A percentile compares a stretch with the other conserved stretches of the same genome.
These are phyloP conservation scores for Leptobrachium ailaonicum DNA, from an alignment of 2,113 vertebrate species.

Conservation along the genomic window DNA sequence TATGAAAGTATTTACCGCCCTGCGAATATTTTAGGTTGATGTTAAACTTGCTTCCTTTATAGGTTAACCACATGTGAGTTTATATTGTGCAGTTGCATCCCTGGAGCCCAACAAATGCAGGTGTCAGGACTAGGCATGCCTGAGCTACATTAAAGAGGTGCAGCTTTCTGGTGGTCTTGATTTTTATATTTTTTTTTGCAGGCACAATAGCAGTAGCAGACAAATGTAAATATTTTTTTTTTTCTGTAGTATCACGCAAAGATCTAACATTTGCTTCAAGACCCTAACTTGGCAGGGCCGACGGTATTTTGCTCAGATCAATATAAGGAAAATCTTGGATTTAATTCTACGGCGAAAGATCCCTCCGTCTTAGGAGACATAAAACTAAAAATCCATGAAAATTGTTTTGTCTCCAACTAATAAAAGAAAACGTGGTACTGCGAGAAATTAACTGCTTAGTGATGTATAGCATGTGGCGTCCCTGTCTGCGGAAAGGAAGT, in stretches of 20 bases:
- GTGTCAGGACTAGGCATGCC: background rate
- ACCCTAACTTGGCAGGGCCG: background rate
- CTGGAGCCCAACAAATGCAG: too few relatives aligned
- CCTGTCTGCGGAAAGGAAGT: constrained; percentile 33
- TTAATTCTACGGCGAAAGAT: background rate
- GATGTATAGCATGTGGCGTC: constrained; percentile 16
- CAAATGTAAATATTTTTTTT: background rate
- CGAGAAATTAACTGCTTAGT: constrained; percentile 27
- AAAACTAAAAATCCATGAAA: constrained; percentile 26
- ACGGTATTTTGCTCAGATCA: background rate
- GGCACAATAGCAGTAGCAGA: background rate
- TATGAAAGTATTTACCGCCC: too few relatives aligned
- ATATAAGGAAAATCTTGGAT: background rate
- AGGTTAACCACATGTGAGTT: too few relatives aligned
- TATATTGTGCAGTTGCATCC: too few relatives aligned
- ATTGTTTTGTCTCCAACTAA: constrained; percentile 38
- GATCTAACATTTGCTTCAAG: background rate
- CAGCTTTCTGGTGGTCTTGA: background rate
- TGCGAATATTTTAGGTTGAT: too few relatives aligned
- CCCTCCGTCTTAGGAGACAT: constrained; percentile 9
- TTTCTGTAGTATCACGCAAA: background rate
- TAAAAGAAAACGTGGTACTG: constrained; percentile 38
- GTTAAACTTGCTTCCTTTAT: too few relatives aligned
- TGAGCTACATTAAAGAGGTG: background rate
- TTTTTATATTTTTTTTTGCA: background rate